Evolutionary conservation across 2,888 invertebrate genomes (phyloP).

Genomic region (Dione vanillae): DNA sequence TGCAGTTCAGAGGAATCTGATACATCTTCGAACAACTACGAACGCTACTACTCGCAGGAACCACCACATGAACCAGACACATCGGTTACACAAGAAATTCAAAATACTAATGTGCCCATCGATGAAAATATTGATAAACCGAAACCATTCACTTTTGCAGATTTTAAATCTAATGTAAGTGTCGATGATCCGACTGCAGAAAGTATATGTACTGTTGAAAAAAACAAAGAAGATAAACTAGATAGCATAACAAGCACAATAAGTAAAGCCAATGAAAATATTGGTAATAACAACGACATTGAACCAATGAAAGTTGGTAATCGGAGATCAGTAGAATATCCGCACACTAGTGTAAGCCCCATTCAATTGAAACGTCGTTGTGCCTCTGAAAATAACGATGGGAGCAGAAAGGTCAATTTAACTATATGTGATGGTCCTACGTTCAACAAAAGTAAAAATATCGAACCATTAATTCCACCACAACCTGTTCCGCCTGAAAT

Average conservation of each 20-base stretch:
- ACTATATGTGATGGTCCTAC: slow-evolving; percentile 69
- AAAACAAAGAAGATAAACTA: slow-evolving; percentile 42
- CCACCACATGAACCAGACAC: slow-evolving; percentile 41
- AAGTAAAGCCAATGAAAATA: slow-evolving; percentile 41
- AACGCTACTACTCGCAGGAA: slow-evolving; percentile 65
- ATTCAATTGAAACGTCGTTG: slow-evolving; percentile 39
- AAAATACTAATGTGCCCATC: slow-evolving; percentile 40
- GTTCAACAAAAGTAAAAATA: slow-evolving; percentile 64
- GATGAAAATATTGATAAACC: slow-evolving; percentile 58
- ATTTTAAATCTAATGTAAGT: slow-evolving; percentile 78
- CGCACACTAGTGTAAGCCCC: slow-evolving; percentile 48
- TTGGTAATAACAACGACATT: slow-evolving; percentile 25
- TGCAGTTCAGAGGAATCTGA: slow-evolving; percentile 72
- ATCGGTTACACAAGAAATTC: slow-evolving; percentile 29
- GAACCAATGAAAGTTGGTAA: slow-evolving; percentile 18
- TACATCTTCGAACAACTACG: slow-evolving; percentile 72
- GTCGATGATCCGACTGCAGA: slow-evolving; percentile 53
- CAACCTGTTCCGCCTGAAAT: slow-evolving; percentile 92
- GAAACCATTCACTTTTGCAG: slow-evolving; percentile 83
- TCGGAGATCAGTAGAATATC: slow-evolving; percentile 41
- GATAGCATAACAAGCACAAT: slow-evolving; percentile 32
- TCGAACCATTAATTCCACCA: slow-evolving; percentile 83
- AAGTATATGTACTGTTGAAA: slow-evolving; percentile 43
- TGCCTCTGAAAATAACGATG: slow-evolving; percentile 62
- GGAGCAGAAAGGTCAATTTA: slow-evolving; percentile 71